These are phyloP conservation scores for Tetrao urogallus DNA, from an alignment of 2,113 vertebrate species.

Conservation along the genomic window DNA sequence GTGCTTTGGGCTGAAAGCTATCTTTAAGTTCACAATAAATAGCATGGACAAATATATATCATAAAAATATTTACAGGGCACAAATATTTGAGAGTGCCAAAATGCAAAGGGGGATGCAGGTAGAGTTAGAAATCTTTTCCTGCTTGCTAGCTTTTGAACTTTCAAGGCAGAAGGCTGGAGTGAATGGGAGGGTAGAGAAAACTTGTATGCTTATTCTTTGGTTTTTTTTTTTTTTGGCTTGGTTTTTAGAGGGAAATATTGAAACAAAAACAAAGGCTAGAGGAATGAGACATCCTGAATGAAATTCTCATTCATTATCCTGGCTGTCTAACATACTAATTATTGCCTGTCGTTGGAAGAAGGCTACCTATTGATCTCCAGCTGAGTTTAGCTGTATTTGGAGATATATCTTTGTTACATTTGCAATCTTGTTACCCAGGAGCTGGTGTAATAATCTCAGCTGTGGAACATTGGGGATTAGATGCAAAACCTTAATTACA, in stretches of 20 bases:
- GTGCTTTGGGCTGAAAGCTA: background rate
- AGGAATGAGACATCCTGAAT: background rate
- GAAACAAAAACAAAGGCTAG: slow-evolving; percentile 2
- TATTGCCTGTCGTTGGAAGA: slow-evolving; percentile 55
- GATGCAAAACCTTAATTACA: slow-evolving; percentile 66
- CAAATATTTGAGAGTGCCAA: background rate
- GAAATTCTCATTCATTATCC: slow-evolving; percentile 31
- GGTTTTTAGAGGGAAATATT: background rate
- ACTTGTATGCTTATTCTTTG: background rate
- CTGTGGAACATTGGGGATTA: slow-evolving; percentile 47
- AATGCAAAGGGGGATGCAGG: background rate
- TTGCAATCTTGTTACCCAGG: slow-evolving; percentile 22
- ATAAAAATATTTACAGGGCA: background rate
- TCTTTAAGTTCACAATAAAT: background rate
- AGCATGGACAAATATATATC: background rate
- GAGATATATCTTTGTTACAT: slow-evolving; percentile 16
- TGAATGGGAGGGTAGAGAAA: background rate
- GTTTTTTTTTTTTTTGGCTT: no score
- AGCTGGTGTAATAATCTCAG: slow-evolving; percentile 50
- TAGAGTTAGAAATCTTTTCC: background rate
- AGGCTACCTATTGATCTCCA: slow-evolving; percentile 49
- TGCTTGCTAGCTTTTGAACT: background rate
- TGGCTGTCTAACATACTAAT: slow-evolving; percentile 58
- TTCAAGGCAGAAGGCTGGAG: background rate
- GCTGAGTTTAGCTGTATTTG: slow-evolving; percentile 31